Percentiles rank a stretch among this genome's conserved stretches.
Conservation (phyloP, 2,113 vertebrate genomes). For the Desmodus rotundus region DNA sequence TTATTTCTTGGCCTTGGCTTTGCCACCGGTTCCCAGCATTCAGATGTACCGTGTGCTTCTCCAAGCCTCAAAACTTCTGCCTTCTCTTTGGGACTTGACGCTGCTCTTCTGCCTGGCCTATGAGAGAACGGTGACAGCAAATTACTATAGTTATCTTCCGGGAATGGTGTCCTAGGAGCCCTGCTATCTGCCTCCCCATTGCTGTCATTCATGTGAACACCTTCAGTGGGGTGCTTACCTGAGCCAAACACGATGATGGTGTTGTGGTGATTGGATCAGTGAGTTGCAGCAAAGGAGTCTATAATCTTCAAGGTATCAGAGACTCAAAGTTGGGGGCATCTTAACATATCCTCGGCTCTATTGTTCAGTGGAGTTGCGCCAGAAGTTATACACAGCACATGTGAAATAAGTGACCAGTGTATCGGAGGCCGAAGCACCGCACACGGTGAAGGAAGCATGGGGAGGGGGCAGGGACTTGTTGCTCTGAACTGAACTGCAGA, state of each 20-base stretch:
- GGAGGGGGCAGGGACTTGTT: not conserved
- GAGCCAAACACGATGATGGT: not conserved
- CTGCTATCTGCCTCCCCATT: not conserved
- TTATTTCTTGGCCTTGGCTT: constrained; percentile 47
- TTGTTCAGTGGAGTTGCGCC: not conserved
- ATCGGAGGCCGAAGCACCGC: not conserved
- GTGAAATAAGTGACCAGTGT: not conserved
- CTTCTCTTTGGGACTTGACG: not conserved
- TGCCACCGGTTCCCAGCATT: not conserved
- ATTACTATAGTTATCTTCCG: not conserved
- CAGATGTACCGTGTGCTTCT: not conserved
- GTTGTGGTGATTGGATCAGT: not conserved
- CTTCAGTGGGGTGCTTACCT: not conserved
- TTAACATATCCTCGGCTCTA: not conserved
- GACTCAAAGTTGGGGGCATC: not conserved
- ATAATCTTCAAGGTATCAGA: not conserved
- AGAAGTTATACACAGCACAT: not conserved
- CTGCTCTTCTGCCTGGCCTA: not conserved
- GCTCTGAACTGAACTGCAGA: not conserved
- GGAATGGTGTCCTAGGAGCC: not conserved
- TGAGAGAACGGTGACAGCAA: not conserved
- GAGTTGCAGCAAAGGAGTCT: not conserved
- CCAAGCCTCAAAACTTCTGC: not conserved
- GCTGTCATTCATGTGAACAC: not conserved
- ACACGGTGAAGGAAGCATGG: not conserved